Base-by-base conservation (phyloP, 2,888 invertebrate genomes). In the Parnassius glacialis region DNA sequence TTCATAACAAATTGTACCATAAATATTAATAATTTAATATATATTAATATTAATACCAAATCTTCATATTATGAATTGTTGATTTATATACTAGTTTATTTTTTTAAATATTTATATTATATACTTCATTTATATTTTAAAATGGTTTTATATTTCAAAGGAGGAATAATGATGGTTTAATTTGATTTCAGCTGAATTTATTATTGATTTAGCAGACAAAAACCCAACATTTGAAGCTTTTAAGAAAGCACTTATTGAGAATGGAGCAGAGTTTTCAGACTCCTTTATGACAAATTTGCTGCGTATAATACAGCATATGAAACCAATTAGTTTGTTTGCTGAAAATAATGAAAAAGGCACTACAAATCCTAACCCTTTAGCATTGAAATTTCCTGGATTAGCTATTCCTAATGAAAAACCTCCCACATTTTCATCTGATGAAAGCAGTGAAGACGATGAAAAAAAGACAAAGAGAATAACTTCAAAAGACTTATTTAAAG, bases 181-280 rank as follows among this genome's bases (percentile, higher is more conserved):
- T 34, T 34, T 34, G 34, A 34, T 94, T 94, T 57, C 92, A 96
- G 99, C 99, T 61, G 99, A 99, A 88, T 99, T 97, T 78, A 97
- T 99, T 53, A 99, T 99, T 69, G 96, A 97, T 74, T 90, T 99
- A 70, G 97, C 99, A 0, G 96, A 97, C 70, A 95, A 96, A 79
- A 95, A 98, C 85, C 94, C 94, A 60, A 95, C 95, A 0, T 96
- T 97, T 75, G 97, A 98, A 2, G 90, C 92, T 3, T 99, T 99
- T 83, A 98, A 98, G 77, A 95, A 95, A 72, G 96, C 95, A 0
- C 90, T 99, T 7, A 79, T 94, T 0, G 96, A 98, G 83, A 97
- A 98, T 95, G 98, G 97, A 45, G 98, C 98, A 0, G 97, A 98
- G 84, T 98, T 98, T 87, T 96, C 98, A 0, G 99, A 99, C 79